Evolutionary conservation across 2,888 invertebrate species (phyloP).

Genomic region (Dexiosoma caninum): DNA sequence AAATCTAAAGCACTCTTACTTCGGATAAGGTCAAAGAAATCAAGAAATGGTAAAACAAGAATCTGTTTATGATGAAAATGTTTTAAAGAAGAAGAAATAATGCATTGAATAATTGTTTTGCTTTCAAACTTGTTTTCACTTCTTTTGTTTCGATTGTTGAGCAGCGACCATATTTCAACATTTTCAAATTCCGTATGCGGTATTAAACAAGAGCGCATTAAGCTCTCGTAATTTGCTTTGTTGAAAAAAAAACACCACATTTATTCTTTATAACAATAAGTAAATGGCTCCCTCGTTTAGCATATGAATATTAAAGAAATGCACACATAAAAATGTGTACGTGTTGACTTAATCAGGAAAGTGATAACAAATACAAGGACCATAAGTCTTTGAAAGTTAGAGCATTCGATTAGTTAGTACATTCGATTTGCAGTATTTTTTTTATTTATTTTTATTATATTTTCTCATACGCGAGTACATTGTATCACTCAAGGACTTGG

Average conservation of each 20-base stretch:
- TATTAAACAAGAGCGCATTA: not conserved
- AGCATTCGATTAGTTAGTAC: no score
- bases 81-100: not conserved
- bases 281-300: no score
- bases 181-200: not conserved
- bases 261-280: conserved; percentile 4
- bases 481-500: no score
- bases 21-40: not conserved
- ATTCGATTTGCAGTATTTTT: no score
- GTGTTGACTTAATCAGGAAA: no score
- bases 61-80: not conserved
- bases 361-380: no score
- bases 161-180: conserved; percentile 39
- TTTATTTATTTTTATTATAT: no score
- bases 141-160: conserved; percentile 11
- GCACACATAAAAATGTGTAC: no score
- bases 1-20: not conserved
- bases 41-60: not conserved
- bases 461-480: no score
- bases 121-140: conserved; percentile 47
- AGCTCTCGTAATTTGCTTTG: conserved; percentile 5
- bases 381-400: no score
- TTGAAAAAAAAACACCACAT: conserved; percentile 9
- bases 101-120: conserved; percentile 21
- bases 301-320: no score